Evolutionary conservation across 2,797 vertebrate genomes (phyloP).

Genomic region (Schizopygopsis pylzovi): DNA sequence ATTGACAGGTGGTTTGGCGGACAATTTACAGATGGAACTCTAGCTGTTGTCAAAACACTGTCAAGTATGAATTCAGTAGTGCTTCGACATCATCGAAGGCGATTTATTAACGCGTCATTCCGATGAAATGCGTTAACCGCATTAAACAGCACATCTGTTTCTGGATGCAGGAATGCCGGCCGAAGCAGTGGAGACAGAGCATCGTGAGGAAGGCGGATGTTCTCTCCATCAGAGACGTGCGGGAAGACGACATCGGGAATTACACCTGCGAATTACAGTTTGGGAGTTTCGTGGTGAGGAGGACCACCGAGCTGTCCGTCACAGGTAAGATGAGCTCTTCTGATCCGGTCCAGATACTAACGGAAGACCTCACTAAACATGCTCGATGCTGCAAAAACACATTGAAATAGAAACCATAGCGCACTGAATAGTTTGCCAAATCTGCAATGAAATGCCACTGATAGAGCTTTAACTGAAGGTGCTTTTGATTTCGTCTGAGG

Average conservation of each 20-base stretch:
- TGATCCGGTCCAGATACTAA: neutral
- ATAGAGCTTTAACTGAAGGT: neutral
- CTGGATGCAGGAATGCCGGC: conserved; percentile 87
- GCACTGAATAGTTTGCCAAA: too few relatives aligned
- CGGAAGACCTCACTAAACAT: neutral
- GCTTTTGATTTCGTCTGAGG: too few relatives aligned
- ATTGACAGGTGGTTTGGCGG: conserved; percentile 33
- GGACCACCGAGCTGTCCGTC: conserved; percentile 94
- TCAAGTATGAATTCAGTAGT: conserved; percentile 34
- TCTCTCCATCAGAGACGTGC: conserved; percentile 92
- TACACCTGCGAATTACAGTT: conserved; percentile 97
- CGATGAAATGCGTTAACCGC: conserved; percentile 7
- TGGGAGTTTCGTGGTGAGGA: conserved; percentile 94
- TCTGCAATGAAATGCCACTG: neutral
- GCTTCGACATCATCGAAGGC: conserved; percentile 15
- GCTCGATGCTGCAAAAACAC: too few relatives aligned
- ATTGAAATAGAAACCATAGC: neutral
- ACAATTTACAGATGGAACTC: conserved; percentile 23
- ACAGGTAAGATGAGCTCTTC: conserved; percentile 84
- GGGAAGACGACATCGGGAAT: conserved; percentile 98
- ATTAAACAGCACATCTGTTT: conserved; percentile 10
- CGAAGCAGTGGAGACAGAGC: conserved; percentile 91
- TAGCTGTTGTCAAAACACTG: conserved; percentile 48
- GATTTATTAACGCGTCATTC: conserved; percentile 34
- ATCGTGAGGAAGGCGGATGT: conserved; percentile 87